Conservation (phyloP, 2,113 vertebrate species). For the Meleagris gallopavo region DNA sequence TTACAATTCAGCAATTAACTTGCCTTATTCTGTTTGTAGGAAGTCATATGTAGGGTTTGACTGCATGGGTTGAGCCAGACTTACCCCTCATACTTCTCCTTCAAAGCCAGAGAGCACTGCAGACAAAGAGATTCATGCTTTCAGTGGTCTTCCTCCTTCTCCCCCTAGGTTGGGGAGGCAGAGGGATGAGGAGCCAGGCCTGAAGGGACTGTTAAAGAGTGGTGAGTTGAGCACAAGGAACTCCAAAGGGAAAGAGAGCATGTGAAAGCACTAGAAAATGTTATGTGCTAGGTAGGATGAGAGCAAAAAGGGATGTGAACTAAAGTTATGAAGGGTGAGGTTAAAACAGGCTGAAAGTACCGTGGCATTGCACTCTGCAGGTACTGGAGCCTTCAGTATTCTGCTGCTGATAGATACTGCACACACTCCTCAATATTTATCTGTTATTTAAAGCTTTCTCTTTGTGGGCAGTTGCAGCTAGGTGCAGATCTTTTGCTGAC, state of each 20-base stretch:
- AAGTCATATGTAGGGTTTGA: neutral
- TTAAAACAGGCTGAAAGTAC: neutral
- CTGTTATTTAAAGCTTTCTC: neutral
- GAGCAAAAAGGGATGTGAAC: neutral
- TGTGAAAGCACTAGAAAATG: neutral
- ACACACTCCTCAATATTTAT: neutral
- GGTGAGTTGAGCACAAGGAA: neutral
- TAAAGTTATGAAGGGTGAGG: neutral
- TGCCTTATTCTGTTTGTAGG: neutral
- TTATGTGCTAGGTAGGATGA: neutral
- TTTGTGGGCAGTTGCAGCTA: neutral
- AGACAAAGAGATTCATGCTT: neutral
- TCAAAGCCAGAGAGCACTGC: neutral
- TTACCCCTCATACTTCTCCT: neutral
- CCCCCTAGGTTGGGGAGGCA: neutral
- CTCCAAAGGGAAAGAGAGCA: rapidly evolving
- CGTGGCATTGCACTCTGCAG: neutral
- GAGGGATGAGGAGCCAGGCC: neutral
- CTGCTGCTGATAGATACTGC: neutral
- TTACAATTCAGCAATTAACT: neutral
- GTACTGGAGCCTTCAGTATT: neutral
- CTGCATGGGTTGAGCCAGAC: neutral
- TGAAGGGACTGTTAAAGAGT: neutral
- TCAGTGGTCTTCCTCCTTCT: neutral
- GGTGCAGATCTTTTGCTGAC: neutral